These are phyloP conservation scores for Rhynchomys soricoides DNA, from an alignment of 2,113 vertebrate genomes.

Conservation along the genomic window DNA sequence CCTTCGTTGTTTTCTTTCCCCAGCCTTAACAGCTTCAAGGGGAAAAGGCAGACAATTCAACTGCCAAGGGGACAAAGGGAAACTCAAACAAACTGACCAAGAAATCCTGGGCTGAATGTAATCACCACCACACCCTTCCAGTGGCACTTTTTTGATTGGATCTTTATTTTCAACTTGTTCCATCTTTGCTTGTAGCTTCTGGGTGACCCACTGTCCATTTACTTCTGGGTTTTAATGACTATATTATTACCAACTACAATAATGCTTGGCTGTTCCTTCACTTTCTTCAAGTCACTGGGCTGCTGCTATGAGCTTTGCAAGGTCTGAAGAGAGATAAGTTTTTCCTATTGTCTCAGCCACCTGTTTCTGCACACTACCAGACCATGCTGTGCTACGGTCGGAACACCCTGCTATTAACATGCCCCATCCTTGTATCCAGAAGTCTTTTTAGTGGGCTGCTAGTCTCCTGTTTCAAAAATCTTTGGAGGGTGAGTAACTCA, in stretches of 20 bases:
- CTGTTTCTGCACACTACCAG: not conserved
- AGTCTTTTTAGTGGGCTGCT: not conserved
- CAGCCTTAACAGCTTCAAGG: conserved; percentile 74
- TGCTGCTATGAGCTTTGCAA: not conserved
- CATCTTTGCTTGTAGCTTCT: not conserved
- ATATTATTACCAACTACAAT: conserved; percentile 30
- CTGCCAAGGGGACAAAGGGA: conserved; percentile 41
- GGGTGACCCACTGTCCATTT: conserved; percentile 22
- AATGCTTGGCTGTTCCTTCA: not conserved
- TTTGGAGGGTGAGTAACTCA: not conserved
- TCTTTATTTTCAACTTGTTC: conserved; percentile 51
- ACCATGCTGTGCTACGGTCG: not conserved
- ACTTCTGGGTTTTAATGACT: conserved; percentile 30
- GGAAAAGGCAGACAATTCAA: conserved; percentile 74
- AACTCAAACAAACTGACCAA: conserved; percentile 78
- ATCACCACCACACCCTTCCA: conserved; percentile 52
- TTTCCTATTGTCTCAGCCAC: not conserved
- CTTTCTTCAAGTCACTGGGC: not conserved
- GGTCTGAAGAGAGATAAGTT: not conserved
- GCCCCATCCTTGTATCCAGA: not conserved
- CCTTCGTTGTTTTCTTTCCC: conserved; percentile 70
- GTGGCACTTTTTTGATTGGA: conserved; percentile 32
- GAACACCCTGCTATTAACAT: not conserved
- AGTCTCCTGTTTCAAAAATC: not conserved
- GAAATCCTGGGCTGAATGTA: conserved; percentile 66